Conservation (phyloP, 2,888 invertebrate species). For the Cephalotes varians region DNA sequence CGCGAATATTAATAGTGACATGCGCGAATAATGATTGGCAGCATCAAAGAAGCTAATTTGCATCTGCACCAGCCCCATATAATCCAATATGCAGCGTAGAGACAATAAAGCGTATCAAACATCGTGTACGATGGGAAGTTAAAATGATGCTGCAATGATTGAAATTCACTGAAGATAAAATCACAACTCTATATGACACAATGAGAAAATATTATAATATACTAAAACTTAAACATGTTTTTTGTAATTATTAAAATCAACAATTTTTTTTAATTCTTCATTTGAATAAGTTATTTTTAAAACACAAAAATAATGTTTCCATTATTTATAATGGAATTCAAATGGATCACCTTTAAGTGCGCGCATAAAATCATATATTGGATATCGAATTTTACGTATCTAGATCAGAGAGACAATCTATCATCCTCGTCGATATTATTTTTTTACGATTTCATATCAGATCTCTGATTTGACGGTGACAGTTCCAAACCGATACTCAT, state of each 20-base stretch:
- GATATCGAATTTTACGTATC: conserved; percentile 8
- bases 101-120: neutral
- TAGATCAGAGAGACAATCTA: conserved; percentile 9
- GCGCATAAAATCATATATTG: conserved; percentile 1
- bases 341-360: conserved; percentile 22
- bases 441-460: conserved; percentile 32
- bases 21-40: conserved; percentile 32
- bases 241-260: neutral
- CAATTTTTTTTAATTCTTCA: neutral
- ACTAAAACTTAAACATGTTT: neutral
- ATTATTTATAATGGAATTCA: neutral
- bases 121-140: neutral
- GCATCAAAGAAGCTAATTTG: conserved; percentile 43
- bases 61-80: neutral
- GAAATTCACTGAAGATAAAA: neutral
- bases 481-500: conserved; percentile 25
- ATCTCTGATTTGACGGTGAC: conserved; percentile 33
- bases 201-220: neutral
- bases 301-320: neutral
- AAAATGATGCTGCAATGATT: neutral
- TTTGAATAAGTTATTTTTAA: neutral
- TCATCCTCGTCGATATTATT: conserved; percentile 14
- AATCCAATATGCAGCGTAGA: neutral
- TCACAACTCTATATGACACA: neutral
- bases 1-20: conserved; percentile 33